A percentile compares a stretch with the other conserved stretches of the same genome.
Evolutionary conservation across 2,888 invertebrate genomes (phyloP).

Genomic region (Drosophila monieri): DNA sequence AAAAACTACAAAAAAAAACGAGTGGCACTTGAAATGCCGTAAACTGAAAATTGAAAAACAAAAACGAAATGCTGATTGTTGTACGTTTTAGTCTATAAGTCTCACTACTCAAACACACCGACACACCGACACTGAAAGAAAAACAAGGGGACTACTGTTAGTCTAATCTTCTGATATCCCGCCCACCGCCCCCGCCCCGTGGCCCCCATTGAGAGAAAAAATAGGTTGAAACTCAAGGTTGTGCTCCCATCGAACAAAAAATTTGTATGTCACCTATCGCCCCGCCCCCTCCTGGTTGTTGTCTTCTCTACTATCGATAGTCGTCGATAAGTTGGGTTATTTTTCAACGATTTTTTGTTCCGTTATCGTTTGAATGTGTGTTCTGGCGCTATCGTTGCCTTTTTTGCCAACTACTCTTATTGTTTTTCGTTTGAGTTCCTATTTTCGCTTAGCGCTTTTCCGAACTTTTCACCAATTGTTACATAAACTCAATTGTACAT

Average conservation of each 20-base stretch:
- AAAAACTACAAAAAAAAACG: background rate
- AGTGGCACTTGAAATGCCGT: conserved; percentile 22
- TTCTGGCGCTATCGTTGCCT: conserved; percentile 34
- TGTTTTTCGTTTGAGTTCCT: conserved; percentile 5
- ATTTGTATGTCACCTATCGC: background rate
- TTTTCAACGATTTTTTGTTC: conserved; percentile 13
- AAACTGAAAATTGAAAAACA: conserved; percentile 9
- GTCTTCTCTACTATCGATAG: conserved; percentile 21
- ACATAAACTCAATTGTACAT: conserved; percentile 31
- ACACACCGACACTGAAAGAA: conserved; percentile 6
- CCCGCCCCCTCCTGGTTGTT: conserved; percentile 6
- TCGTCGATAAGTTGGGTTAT: conserved; percentile 33
- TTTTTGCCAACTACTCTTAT: conserved; percentile 6
- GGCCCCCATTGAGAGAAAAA: conserved; percentile 14
- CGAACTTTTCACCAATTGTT: conserved; percentile 15
- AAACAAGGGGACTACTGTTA: background rate
- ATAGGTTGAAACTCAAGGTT: conserved; percentile 7
- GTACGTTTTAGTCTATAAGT: conserved; percentile 38
- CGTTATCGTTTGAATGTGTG: conserved; percentile 35
- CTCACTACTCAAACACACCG: conserved; percentile 15
- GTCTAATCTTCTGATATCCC: background rate
- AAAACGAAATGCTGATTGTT: conserved; percentile 38
- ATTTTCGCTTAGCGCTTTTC: conserved; percentile 32
- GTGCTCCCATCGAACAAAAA: conserved; percentile 23
- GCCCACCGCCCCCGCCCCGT: no score